Evolutionary conservation across 2,797 vertebrate genomes (phyloP), one percentile per base, ranked within the genome.

Genomic region (Acanthopagrus latus): DNA sequence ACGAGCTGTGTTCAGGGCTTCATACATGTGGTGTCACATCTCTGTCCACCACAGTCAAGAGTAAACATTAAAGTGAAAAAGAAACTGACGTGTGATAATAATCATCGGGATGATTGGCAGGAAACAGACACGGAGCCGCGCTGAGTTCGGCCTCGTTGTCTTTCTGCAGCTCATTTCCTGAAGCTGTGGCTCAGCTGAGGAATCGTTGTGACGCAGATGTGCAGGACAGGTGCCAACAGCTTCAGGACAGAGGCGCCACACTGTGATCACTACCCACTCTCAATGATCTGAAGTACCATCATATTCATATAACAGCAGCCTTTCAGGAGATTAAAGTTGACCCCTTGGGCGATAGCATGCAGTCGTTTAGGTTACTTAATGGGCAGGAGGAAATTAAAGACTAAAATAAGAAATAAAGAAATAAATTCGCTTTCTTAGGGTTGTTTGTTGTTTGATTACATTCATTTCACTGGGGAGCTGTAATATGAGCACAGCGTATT

Each of bases 161-260:
- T 71, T 43, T 65, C 54, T 67, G 56, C 64, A 33, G 43, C 46
- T 88, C 41, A 74, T 85, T 86, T 87, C 75, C 69, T 66, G 44
- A 69, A 71, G 74, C 68, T 71, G 56, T 63, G 55, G 27, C 69
- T 69, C 68, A 69, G 67, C 78, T 21, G 27, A 74, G 20, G 25
- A 9, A 38, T 41, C 16, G 21, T 13, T 23, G 21, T 69, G 79
- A 74, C 3, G 43, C 58, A 56, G 75, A 75, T 80, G 79, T 84
- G 59, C 55, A 54, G 57, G 25, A 33, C 68, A 55, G 54, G 64
- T 54, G 74, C 66, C 62, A 70, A 9, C 17, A 16, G 66, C 64
- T 78, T 25, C 66, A 64, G 17, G 3, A 55, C 73, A 66, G 21
- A 47, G 33, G 71, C 66, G 47, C 17, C 47, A 18, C 41, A 50